A percentile compares a stretch with the other conserved stretches of the same genome.
Evolutionary conservation across 2,113 vertebrate genomes (phyloP).

Genomic region (Riparia riparia): DNA sequence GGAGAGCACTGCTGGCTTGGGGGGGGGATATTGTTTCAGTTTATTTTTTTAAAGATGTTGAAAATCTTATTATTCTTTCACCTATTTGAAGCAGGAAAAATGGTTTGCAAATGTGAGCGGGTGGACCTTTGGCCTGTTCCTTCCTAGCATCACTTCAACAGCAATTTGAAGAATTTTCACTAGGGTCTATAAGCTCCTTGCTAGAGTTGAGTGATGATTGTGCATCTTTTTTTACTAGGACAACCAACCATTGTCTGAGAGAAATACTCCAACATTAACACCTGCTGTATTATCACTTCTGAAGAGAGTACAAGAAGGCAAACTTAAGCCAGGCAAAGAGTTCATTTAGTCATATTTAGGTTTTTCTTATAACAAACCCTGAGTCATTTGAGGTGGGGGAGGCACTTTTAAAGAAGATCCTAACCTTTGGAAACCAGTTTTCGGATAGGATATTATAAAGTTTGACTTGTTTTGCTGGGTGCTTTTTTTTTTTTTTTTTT

Average conservation of each 20-base stretch:
- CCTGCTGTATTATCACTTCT: conserved; percentile 31
- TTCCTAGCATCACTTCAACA: neutral
- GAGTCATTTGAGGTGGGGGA: neutral
- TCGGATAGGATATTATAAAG: neutral
- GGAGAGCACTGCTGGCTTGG: neutral
- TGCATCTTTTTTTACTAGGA: conserved; percentile 16
- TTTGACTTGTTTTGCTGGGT: neutral
- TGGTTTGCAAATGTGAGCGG: neutral
- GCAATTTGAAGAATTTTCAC: neutral
- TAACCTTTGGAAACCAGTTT: neutral
- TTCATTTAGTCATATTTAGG: neutral
- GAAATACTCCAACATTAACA: conserved; percentile 35
- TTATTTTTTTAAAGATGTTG: neutral
- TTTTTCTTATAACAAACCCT: neutral
- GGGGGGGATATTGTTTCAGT: neutral
- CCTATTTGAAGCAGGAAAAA: neutral
- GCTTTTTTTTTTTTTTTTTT: too few relatives aligned
- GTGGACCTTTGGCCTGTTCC: neutral
- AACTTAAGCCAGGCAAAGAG: neutral
- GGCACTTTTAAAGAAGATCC: neutral
- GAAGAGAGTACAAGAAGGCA: neutral
- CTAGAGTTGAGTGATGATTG: neutral
- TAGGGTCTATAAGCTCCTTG: neutral
- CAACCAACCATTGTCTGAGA: neutral
- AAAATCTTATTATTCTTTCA: neutral